Evolutionary conservation across 1,140 invertebrate genomes (phyloP).

Genomic region (Penaeus japonicus): DNA sequence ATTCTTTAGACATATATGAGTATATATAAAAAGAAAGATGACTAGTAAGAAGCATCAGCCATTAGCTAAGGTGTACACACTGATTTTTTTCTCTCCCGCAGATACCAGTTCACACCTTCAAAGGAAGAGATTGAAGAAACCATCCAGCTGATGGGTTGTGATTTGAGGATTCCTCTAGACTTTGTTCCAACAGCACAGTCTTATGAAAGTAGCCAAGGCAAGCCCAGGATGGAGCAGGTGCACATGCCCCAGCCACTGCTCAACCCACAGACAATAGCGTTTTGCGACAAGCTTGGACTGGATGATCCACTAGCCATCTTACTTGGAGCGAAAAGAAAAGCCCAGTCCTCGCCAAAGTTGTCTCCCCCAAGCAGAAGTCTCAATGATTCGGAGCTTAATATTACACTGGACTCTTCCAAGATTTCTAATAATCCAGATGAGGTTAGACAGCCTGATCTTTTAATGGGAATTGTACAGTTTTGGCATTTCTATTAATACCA

Average conservation of each 20-base stretch:
- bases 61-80: neutral
- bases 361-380: neutral
- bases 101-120: slow-evolving; percentile 56
- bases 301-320: slow-evolving; percentile 49
- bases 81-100: neutral
- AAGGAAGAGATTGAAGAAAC: slow-evolving; percentile 52
- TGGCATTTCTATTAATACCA: too few relatives aligned
- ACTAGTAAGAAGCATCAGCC: neutral
- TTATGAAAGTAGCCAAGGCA: slow-evolving; percentile 13
- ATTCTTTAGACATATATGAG: neutral
- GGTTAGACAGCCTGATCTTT: neutral
- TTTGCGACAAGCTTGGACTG: slow-evolving; percentile 41
- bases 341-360: slow-evolving; percentile 8
- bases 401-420: slow-evolving; percentile 48
- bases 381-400: slow-evolving; percentile 43
- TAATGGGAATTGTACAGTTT: too few relatives aligned
- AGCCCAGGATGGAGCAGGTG: slow-evolving; percentile 41
- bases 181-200: slow-evolving; percentile 53
- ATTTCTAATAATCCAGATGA: slow-evolving; percentile 35
- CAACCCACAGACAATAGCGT: slow-evolving; percentile 44
- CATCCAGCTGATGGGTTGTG: slow-evolving; percentile 29
- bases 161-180: slow-evolving; percentile 44
- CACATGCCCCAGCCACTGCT: slow-evolving; percentile 32
- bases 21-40: neutral
- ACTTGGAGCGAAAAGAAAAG: slow-evolving; percentile 13